Evolutionary conservation across 1,140 invertebrate genomes (phyloP).

Genomic region (Acromyrmex heyeri): DNA sequence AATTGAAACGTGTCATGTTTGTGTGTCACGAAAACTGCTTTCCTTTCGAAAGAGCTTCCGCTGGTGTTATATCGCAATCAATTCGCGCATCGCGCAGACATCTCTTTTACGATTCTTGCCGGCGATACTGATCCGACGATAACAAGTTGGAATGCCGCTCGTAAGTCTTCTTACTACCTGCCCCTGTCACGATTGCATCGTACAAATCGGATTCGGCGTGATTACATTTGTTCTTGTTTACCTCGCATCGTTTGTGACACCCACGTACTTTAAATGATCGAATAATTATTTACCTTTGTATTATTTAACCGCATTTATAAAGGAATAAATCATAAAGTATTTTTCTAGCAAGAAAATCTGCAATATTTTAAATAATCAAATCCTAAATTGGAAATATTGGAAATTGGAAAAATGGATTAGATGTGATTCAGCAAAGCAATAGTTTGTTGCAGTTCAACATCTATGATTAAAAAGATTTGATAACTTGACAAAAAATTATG

Average conservation of each 20-base stretch:
- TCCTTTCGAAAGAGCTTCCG: conserved; percentile 37
- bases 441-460: no score
- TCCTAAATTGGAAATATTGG: not conserved
- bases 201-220: conserved; percentile 40
- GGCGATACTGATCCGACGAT: conserved; percentile 50
- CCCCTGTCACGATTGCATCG: conserved; percentile 33
- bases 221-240: conserved; percentile 48
- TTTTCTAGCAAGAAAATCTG: not conserved
- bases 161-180: conserved; percentile 50
- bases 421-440: no score
- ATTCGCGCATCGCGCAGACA: conserved; percentile 46
- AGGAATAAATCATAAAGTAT: not conserved
- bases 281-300: not conserved
- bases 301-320: not conserved
- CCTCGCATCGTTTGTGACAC: not conserved
- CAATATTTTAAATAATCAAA: not conserved
- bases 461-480: no score
- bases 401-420: no score
- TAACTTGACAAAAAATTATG: no score
- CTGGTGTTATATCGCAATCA: conserved; percentile 37
- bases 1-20: conserved; percentile 15
- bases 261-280: not conserved
- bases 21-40: not conserved
- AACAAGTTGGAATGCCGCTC: conserved; percentile 32
- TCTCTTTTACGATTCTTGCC: conserved; percentile 46